phyloP scores from a whole-genome alignment of 2,113 vertebrate genomes.

The Myotis davidii region DNA sequence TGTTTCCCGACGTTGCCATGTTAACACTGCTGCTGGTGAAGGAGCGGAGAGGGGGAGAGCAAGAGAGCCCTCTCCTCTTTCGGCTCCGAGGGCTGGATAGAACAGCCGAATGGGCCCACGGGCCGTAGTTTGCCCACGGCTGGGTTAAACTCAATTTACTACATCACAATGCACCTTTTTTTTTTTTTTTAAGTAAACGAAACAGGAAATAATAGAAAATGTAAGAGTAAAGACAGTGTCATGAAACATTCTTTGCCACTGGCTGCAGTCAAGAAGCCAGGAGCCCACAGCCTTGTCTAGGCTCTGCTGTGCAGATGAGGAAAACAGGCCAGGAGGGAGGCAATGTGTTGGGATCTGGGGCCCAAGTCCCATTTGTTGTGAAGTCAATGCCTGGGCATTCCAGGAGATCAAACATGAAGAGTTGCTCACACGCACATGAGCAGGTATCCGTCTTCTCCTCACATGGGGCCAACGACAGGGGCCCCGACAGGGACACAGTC shows the following conservation, averaged over 20 bases:
- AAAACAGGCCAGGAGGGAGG: not conserved
- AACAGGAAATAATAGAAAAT: not conserved
- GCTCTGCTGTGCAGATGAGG: not conserved
- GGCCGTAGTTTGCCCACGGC: no score
- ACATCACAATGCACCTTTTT: not conserved
- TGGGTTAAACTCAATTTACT: not conserved
- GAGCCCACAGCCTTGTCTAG: not conserved
- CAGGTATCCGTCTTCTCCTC: not conserved
- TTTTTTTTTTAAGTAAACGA: not conserved
- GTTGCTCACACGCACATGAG: fast-evolving
- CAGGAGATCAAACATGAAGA: not conserved
- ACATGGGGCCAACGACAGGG: fast-evolving
- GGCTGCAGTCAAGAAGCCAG: not conserved
- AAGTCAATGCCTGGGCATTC: not conserved
- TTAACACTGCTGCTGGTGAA: no score
- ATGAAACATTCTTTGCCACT: not conserved
- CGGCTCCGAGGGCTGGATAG: no score
- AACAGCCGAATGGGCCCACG: no score
- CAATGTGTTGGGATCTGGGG: fast-evolving
- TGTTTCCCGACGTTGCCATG: no score
- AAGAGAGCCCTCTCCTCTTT: no score
- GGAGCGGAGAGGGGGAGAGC: no score
- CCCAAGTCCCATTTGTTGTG: not conserved
- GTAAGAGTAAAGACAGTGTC: not conserved
- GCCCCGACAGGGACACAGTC: fast-evolving